Percentiles rank a stretch among this genome's conserved stretches.
Conservation (phyloP, 2,888 invertebrate genomes). For the Geophilus truncorum region DNA sequence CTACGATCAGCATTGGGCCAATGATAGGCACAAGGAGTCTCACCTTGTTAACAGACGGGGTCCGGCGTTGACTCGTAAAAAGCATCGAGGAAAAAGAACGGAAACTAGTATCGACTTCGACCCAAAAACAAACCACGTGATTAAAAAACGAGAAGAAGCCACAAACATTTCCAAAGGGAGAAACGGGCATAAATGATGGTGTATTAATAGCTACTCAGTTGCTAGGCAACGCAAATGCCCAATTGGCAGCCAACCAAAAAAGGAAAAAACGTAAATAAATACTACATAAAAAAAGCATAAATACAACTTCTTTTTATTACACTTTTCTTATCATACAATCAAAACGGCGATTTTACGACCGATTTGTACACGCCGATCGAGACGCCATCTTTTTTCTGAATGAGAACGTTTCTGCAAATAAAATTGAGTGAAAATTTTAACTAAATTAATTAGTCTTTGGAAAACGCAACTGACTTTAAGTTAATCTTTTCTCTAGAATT, state of each 20-base stretch:
- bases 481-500: background rate
- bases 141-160: background rate
- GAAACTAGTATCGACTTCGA: background rate
- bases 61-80: constrained; percentile 25
- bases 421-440: background rate
- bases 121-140: background rate
- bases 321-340: background rate
- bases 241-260: background rate
- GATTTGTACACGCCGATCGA: background rate
- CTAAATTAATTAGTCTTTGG: background rate
- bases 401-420: background rate
- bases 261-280: constrained; percentile 17
- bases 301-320: background rate
- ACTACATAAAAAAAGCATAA: background rate
- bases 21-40: background rate
- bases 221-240: constrained; percentile 1
- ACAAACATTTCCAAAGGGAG: constrained; percentile 4
- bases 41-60: constrained; percentile 9
- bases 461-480: background rate
- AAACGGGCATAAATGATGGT: background rate
- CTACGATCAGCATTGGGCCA: background rate
- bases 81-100: constrained; percentile 28
- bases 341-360: background rate
- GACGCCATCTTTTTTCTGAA: background rate
- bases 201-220: background rate